Conservation (phyloP, 2,113 vertebrate genomes). For the Aepyceros melampus region DNA sequence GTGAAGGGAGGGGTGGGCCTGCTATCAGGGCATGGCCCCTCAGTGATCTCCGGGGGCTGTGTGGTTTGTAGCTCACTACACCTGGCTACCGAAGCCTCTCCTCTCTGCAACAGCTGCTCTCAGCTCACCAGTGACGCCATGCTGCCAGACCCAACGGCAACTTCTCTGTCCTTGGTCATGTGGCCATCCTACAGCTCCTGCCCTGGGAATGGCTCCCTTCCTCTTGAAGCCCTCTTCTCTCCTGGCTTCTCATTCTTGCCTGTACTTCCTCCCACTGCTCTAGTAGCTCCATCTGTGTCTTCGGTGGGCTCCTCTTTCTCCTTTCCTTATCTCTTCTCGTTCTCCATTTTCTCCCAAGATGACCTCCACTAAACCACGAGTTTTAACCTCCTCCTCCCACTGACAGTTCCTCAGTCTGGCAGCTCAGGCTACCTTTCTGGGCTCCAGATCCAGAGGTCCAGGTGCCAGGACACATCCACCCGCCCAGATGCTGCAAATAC, state of each 20-base stretch:
- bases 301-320: not conserved
- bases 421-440: not conserved
- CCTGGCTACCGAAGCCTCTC: not conserved
- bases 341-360: not conserved
- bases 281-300: not conserved
- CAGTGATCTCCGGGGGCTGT: not conserved
- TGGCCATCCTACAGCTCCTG: not conserved
- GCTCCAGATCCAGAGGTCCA: not conserved
- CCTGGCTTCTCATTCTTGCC: not conserved
- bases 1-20: not conserved
- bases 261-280: not conserved
- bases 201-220: not conserved
- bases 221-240: not conserved
- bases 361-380: not conserved
- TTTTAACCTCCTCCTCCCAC: not conserved
- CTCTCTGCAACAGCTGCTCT: not conserved
- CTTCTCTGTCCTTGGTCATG: not conserved
- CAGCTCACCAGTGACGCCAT: not conserved
- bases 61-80: not conserved
- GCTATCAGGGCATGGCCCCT: not conserved
- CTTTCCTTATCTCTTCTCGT: not conserved
- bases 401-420: not conserved
- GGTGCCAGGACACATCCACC: not conserved
- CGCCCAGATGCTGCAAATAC: not conserved
- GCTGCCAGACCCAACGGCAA: not conserved